Base-by-base conservation (phyloP, 1,140 invertebrate genomes). In the Leptopilina clavipes region DNA sequence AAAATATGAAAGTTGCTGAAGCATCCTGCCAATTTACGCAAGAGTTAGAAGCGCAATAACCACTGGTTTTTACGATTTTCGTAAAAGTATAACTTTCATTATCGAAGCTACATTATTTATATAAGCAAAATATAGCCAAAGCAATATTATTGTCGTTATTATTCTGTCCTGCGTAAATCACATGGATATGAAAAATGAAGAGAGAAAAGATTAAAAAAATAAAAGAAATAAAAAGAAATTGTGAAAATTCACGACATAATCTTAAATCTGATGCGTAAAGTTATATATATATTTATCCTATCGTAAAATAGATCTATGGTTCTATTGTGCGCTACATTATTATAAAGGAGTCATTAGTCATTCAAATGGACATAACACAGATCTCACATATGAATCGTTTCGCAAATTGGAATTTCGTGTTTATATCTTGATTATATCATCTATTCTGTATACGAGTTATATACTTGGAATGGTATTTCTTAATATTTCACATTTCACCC, bases 1-100 rank as follows among this genome's bases (percentile, higher is more conserved):
- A 31, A 65, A n/a, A 65, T 65, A 65, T 65, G 59, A 65, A 65
- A 65, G 59, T 65, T 31, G 25, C 25, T n/a, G 59, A 65, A 31
- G 59, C 59, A 65, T 65, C 59, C 59, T 65, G 59, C 19, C 25
- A 65, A 31, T 65, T 65, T 59, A 22, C 54, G 59, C 59, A 65
- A 65, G 14, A 31, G 22, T 65, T 65, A 65, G 59, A 65, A 31
- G 22, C 59, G 59, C 59, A 65, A 31, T 65, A 31, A 65, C 59
- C 14, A 65, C 19, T 6, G 59, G 59, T 40, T 65, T 65, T 65
- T 31, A 65, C 59, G 25, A 31, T 31, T 65, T 65, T 65, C 12
- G 59, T 25, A 31, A 37, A 65, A 65, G 25, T 31, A 40, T 40
- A 31, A 65, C 59, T 65, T 65, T 65, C 22, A 65, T 65, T 65